Base-by-base conservation (phyloP, 2,888 invertebrate genomes). In the Rhagium mordax region DNA sequence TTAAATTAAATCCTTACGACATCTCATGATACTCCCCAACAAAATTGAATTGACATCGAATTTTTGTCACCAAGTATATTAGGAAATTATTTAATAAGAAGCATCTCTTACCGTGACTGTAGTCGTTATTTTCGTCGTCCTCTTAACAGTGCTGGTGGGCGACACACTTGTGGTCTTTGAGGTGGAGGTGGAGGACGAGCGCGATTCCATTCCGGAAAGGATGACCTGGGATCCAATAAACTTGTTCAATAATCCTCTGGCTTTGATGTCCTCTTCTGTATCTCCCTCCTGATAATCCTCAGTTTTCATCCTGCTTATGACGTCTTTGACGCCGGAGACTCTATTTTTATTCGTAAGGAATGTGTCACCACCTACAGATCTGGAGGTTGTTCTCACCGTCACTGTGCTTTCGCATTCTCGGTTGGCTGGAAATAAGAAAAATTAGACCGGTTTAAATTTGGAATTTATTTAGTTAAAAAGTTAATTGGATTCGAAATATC, bases 211-310 rank as follows among this genome's bases (percentile, higher is more conserved):
- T 80, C 94, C 95, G 67, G 93, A 92, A 89, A 95, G 92, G 73
- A 95, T 91, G 81, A 95, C 94, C 82, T 94, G 93, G 76, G 95
- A 94, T 71, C 95, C 95, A 57, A 95, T 90, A 89, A 95, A 95
- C 89, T 95, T 95, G 89, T 95, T 95, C 65, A 95, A 90, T 81
- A 95, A 89, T 74, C 93, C 92, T 70, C 94, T 91, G 48, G 94
- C 94, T 87, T 94, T 93, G 48, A 89, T 87, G 86, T 94, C 94
- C 85, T 93, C 94, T 29, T 87, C 85, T 1, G 89, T 90, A 84
- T 94, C 94, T 7, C 93, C 93, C 76, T 90, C 91, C 81, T 91
- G 91, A 29, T 77, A 73, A 7, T 81, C 85, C 82, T 87, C 85
- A 83, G 94, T 94, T 85, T 92, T 92, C 95, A 95, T 95, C 79